Base-by-base conservation (phyloP, 2,797 vertebrate species). In the Chrysocyon brachyurus region DNA sequence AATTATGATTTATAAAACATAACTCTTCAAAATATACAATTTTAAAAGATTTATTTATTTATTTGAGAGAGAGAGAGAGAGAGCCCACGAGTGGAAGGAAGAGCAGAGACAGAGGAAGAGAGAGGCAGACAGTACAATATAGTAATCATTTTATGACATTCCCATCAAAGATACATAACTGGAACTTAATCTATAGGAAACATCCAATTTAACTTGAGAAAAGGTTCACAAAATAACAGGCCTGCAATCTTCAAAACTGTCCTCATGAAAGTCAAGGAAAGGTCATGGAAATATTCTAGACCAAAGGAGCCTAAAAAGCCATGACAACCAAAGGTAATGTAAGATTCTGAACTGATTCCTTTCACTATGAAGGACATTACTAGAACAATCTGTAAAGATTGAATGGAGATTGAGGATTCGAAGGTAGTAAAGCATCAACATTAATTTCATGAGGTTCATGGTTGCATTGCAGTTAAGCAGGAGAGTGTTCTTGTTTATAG, bases 21-120 rank as follows among this genome's bases (percentile, higher is more conserved):
- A 82, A 56, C 36, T 95, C 92, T 84, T 93, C 40, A 63, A 95
- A 81, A 81, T 33, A 90, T 12, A 77, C 10, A 83, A 90, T 79
- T 78, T 64, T 40, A 57, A 93, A 96, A 72, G 16, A 33, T 66
- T 9, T 66, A 66, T 66, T 66, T 66, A 66, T n/a, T 33, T 66
- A 66, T 66, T 66, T 66, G 7, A 66, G 64, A 66, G 64, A 66
- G 15, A 66, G 64, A 66, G 15, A 66, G 64, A 66, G 31, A 8
- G 31, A 66, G 64, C 64, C 31, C 64, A 33, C 17, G 64, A n/a
- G 31, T 8, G 6, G 16, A 8, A 66, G 31, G 64, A 66, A 31
- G 31, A 16, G 64, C 31, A 66, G 64, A 66, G 63, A 31, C 14
- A 66, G 63, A 66, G 31, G 4, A 31, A 66, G 64, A 66, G 15